Evolutionary conservation across 2,113 vertebrate genomes (phyloP).

Genomic region (Sclerurus mexicanus): DNA sequence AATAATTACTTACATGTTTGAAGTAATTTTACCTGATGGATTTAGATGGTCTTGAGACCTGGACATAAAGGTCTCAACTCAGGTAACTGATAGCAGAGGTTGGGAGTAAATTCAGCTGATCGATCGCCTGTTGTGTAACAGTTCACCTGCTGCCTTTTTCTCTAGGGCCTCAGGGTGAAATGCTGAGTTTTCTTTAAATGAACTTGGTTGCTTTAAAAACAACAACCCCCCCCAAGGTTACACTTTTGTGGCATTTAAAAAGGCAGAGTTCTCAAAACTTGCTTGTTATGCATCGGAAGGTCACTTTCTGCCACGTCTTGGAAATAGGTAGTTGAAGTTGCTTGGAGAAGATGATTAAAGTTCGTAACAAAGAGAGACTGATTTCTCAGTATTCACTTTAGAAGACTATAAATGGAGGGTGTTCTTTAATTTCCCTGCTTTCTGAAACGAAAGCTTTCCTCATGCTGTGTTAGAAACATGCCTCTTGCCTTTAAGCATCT

Average conservation of each 20-base stretch:
- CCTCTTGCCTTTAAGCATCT: not conserved
- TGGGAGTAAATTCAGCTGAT: not conserved
- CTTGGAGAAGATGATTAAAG: not conserved
- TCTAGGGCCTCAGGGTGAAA: not conserved
- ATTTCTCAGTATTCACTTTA: not conserved
- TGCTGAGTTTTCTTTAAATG: not conserved
- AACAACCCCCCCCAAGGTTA: too few relatives aligned
- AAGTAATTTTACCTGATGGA: constrained; percentile 2
- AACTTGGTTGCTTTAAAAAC: not conserved
- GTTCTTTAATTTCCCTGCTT: not conserved
- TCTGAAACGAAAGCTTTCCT: not conserved
- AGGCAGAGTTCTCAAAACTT: not conserved
- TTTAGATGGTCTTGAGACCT: not conserved
- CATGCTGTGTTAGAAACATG: not conserved
- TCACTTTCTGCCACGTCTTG: not conserved
- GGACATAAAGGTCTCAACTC: not conserved
- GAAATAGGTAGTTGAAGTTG: not conserved
- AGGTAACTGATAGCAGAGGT: not conserved
- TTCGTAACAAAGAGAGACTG: not conserved
- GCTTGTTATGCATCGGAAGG: not conserved
- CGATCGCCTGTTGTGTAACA: not conserved
- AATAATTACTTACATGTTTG: not conserved
- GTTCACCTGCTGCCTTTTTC: constrained; percentile 2
- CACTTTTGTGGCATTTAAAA: not conserved
- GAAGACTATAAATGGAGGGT: not conserved